phyloP scores from a whole-genome alignment of 2,797 vertebrate genomes.

The Mormyrus hasselquistii region DNA sequence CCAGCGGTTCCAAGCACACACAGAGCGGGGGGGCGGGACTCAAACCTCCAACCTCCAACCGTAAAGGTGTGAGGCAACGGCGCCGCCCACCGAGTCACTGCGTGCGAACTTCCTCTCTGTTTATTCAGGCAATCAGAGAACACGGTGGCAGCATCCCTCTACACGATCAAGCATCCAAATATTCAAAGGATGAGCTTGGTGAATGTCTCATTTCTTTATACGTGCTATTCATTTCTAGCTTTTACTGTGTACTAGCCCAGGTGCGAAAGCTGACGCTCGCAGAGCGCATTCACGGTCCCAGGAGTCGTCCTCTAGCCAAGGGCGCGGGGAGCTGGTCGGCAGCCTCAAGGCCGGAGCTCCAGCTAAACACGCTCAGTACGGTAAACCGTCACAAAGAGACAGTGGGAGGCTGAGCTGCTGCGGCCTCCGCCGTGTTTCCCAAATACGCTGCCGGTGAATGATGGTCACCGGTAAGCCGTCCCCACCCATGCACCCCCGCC shows the following conservation, averaged over 20 bases:
- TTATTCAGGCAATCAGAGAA: background rate
- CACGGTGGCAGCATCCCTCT: background rate
- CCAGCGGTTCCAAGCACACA: background rate
- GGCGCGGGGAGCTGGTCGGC: background rate
- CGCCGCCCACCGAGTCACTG: background rate
- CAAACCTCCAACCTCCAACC: background rate
- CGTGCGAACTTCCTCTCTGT: background rate
- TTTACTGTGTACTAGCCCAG: background rate
- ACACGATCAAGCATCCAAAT: background rate
- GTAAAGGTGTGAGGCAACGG: background rate
- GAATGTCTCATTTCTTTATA: background rate
- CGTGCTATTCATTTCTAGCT: background rate
- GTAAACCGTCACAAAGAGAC: background rate
- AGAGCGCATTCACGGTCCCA: background rate
- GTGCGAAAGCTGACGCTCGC: background rate
- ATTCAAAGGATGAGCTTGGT: background rate
- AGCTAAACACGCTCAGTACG: background rate
- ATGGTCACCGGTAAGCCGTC: background rate
- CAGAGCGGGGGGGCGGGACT: background rate
- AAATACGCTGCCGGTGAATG: background rate
- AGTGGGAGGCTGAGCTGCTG: background rate
- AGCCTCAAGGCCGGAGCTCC: background rate
- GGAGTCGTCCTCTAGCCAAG: background rate
- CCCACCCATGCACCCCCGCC: background rate
- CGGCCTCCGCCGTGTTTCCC: background rate